Conservation (phyloP, 2,797 vertebrate genomes). For the Macroramphosus scolopax region DNA sequence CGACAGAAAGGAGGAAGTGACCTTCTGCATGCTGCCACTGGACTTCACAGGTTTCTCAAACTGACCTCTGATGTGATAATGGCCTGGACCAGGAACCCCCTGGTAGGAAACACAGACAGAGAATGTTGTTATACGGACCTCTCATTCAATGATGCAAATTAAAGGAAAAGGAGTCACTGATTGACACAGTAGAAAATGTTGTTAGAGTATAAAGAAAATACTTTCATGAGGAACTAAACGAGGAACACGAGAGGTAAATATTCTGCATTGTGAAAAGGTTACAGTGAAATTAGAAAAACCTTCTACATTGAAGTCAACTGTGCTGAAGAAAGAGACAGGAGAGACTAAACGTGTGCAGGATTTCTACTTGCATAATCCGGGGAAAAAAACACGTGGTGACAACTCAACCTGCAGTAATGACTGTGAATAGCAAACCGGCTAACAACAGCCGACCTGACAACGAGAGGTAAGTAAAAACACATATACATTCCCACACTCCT, state of each 20-base stretch:
- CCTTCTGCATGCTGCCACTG: slow-evolving; percentile 18
- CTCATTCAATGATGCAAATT: slow-evolving; percentile 7
- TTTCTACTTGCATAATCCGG: too few species aligned
- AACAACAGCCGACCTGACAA: slow-evolving; percentile 24
- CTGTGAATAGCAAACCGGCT: slow-evolving; percentile 22
- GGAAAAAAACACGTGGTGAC: too few species aligned
- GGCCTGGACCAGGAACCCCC: slow-evolving; percentile 74
- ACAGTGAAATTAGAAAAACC: too few species aligned
- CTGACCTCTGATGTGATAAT: slow-evolving; percentile 72
- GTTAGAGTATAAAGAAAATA: too few species aligned
- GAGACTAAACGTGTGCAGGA: neutral
- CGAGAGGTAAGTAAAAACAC: slow-evolving; percentile 12
- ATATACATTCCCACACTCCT: slow-evolving; percentile 7
- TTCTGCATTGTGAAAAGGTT: too few species aligned
- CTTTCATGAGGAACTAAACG: too few species aligned
- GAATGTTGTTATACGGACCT: slow-evolving; percentile 7
- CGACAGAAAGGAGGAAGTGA: slow-evolving; percentile 58
- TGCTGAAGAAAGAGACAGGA: neutral
- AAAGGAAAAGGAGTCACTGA: neutral
- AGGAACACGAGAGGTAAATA: too few species aligned
- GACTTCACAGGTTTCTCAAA: slow-evolving; percentile 59
- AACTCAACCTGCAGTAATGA: slow-evolving; percentile 1
- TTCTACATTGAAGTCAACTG: too few species aligned
- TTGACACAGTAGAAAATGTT: too few species aligned
- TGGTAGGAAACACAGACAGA: slow-evolving; percentile 37